Percentiles rank a stretch among this genome's conserved stretches.
These are phyloP conservation scores for Virgularia gustaviana DNA, from an alignment of 92 coral and sea anemone species.

Conservation along the genomic window DNA sequence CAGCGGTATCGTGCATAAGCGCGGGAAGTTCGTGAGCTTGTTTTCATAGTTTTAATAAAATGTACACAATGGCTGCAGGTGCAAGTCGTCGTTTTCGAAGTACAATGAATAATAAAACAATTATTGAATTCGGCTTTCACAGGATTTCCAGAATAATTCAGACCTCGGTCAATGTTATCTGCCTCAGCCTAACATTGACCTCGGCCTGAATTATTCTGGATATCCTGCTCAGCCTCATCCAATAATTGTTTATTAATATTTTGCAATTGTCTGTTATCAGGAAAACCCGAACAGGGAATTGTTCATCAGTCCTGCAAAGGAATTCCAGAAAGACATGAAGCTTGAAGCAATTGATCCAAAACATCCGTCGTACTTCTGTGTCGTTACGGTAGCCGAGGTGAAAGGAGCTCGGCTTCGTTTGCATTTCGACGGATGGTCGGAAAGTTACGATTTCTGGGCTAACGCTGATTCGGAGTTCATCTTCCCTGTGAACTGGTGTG, in stretches of 20 bases:
- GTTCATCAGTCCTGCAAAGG: slow-evolving; percentile 64
- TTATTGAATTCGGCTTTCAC: background rate
- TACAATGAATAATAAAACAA: too few species aligned
- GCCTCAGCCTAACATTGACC: too few species aligned
- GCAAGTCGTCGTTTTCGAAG: too few species aligned
- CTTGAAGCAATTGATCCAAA: slow-evolving; percentile 91
- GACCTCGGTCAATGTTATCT: too few species aligned
- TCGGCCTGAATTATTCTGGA: too few species aligned
- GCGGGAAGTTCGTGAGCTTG: too few species aligned
- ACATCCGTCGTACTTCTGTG: slow-evolving; percentile 95
- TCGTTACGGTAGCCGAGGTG: slow-evolving; percentile 88
- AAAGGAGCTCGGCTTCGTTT: slow-evolving; percentile 86
- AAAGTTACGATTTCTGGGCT: slow-evolving; percentile 98
- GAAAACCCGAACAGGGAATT: slow-evolving; percentile 63
- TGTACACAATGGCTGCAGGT: too few species aligned
- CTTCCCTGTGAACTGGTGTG: slow-evolving; percentile 94
- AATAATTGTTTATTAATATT: background rate
- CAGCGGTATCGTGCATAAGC: too few species aligned
- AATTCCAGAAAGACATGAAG: slow-evolving; percentile 87
- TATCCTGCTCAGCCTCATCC: too few species aligned
- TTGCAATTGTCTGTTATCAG: slow-evolving; percentile 17
- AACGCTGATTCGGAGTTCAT: slow-evolving; percentile 84
- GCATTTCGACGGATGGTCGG: slow-evolving; percentile 99
- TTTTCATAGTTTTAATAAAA: too few species aligned
- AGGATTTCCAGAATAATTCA: too few species aligned